These are phyloP conservation scores for Elachura formosa DNA, from an alignment of 2,113 vertebrate species.

Conservation along the genomic window DNA sequence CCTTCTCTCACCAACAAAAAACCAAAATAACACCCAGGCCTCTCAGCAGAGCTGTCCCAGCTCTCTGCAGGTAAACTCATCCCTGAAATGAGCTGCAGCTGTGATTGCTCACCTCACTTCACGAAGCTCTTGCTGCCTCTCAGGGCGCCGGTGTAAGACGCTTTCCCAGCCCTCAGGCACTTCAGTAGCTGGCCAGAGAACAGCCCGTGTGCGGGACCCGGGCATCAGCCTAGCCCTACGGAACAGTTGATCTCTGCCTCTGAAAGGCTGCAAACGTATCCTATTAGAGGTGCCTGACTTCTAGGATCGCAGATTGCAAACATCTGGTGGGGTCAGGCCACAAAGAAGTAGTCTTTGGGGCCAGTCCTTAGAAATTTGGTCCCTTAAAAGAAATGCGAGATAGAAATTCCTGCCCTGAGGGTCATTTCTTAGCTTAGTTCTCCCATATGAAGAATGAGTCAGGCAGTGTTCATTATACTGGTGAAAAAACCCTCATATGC, in stretches of 20 bases:
- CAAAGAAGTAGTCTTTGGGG: neutral
- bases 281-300: neutral
- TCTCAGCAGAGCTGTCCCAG: neutral
- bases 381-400: neutral
- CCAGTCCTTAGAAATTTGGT: neutral
- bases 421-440: neutral
- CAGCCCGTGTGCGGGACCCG: neutral
- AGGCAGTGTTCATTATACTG: neutral
- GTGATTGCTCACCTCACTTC: neutral
- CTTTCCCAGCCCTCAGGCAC: neutral
- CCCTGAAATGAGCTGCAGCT: neutral
- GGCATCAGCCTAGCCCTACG: too few relatives aligned
- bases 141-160: accelerated
- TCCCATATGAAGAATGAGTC: neutral
- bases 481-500: neutral
- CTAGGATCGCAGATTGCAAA: neutral
- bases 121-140: neutral
- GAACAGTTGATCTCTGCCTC: neutral
- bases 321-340: neutral
- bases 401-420: neutral
- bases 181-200: neutral
- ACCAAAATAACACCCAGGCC: neutral
- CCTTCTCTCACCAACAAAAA: neutral
- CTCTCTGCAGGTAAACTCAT: neutral
- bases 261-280: neutral